Percentiles rank a stretch among this genome's conserved stretches.
Conservation (phyloP, 1,140 invertebrate genomes). For the Drosophila arizonae region DNA sequence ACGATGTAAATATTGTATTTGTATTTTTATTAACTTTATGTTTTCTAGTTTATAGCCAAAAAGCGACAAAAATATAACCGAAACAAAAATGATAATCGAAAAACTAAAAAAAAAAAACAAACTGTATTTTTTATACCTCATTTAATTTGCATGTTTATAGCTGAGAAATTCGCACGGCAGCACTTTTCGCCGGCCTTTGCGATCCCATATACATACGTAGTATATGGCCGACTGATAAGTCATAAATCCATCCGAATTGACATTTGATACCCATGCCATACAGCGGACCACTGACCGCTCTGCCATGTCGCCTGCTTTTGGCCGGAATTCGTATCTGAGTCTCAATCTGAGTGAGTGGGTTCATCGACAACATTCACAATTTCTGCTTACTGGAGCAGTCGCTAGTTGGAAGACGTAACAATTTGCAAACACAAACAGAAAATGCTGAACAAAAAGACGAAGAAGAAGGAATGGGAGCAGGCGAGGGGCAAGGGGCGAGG, state of each 20-base stretch:
- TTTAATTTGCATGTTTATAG: constrained; percentile 51
- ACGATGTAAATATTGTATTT: constrained; percentile 61
- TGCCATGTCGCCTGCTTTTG: background rate
- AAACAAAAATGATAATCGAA: constrained; percentile 66
- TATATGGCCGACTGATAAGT: constrained; percentile 57
- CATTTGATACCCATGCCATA: constrained; percentile 55
- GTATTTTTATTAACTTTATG: constrained; percentile 65
- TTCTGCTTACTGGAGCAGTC: constrained; percentile 51
- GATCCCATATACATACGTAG: constrained; percentile 4
- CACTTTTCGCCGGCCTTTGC: constrained; percentile 19
- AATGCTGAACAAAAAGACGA: too few relatives aligned
- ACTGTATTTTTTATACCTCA: constrained; percentile 39
- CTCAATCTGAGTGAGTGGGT: constrained; percentile 31
- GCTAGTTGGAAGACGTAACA: constrained; percentile 3
- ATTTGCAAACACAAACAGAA: constrained; percentile 33
- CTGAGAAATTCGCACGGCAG: constrained; percentile 41
- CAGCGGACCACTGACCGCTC: constrained; percentile 2
- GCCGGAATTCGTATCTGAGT: constrained; percentile 33
- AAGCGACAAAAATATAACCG: constrained; percentile 48
- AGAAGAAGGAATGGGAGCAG: constrained; percentile 1
- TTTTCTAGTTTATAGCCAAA: constrained; percentile 76
- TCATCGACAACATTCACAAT: constrained; percentile 20
- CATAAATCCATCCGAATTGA: constrained; percentile 68
- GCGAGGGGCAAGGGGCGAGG: too few relatives aligned
- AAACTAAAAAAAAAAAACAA: constrained; percentile 17